These are phyloP conservation scores for Hemicentrotus pulcherrimus DNA, from an alignment of 35 echinoderm and acorn worm species.

Conservation along the genomic window DNA sequence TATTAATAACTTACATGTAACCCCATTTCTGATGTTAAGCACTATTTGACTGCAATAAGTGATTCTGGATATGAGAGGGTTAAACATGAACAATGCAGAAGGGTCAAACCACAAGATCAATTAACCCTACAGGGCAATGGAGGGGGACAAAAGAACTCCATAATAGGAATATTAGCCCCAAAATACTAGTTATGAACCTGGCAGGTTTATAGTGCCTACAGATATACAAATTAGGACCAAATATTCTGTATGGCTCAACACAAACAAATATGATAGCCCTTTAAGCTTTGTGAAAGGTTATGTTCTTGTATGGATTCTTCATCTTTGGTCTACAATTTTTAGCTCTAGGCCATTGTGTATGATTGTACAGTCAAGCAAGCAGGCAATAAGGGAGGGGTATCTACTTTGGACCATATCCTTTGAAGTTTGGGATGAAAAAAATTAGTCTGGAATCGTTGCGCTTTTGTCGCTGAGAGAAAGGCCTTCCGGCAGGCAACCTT, in stretches of 20 bases:
- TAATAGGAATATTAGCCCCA: not conserved
- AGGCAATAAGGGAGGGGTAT: not conserved
- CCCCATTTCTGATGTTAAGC: not conserved
- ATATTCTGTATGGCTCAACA: not conserved
- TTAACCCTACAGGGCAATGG: conserved; percentile 9
- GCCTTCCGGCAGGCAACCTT: not conserved
- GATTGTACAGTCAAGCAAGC: not conserved
- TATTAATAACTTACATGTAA: not conserved
- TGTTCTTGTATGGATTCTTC: not conserved
- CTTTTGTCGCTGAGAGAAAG: not conserved
- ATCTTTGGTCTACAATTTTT: not conserved
- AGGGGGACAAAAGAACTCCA: not conserved
- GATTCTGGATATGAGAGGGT: not conserved
- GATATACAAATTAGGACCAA: not conserved
- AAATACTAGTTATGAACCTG: not conserved
- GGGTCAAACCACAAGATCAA: not conserved
- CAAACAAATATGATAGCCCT: not conserved
- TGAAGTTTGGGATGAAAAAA: not conserved
- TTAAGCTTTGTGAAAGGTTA: not conserved
- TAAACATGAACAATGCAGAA: not conserved
- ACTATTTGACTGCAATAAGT: not conserved
- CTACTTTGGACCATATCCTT: not conserved
- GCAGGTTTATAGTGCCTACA: not conserved
- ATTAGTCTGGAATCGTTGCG: not conserved
- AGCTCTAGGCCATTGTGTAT: not conserved